A percentile compares a stretch with the other conserved stretches of the same genome.
These are phyloP conservation scores for Parauchenoglanis punctatus DNA, from an alignment of 2,797 vertebrate genomes.

Conservation along the genomic window DNA sequence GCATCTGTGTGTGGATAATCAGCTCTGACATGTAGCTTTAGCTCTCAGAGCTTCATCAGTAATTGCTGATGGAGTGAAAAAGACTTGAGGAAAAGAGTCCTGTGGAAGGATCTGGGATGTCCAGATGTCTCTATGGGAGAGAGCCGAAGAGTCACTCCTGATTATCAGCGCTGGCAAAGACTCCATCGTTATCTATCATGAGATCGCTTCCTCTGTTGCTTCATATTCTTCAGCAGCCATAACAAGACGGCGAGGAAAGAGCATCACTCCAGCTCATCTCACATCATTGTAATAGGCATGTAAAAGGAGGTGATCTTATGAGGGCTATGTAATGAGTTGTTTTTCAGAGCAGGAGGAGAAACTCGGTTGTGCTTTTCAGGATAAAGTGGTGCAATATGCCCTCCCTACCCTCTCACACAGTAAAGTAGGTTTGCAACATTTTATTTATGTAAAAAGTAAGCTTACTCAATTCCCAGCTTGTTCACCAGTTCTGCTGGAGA, in stretches of 20 bases:
- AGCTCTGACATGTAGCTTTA: constrained; percentile 20
- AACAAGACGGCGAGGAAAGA: background rate
- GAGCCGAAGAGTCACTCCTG: constrained; percentile 43
- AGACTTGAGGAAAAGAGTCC: constrained; percentile 13
- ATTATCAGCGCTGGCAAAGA: constrained; percentile 47
- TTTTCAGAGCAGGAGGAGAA: background rate
- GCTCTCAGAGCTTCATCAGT: constrained; percentile 23
- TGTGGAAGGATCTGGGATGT: constrained; percentile 28
- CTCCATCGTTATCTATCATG: constrained; percentile 5
- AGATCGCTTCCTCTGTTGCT: constrained; percentile 1
- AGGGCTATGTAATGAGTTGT: constrained; percentile 15
- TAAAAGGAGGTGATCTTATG: constrained; percentile 20
- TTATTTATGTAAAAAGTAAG: background rate
- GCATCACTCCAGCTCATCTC: background rate
- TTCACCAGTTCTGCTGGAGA: constrained; percentile 28
- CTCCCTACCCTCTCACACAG: constrained; percentile 27
- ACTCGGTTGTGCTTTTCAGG: background rate
- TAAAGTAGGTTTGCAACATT: constrained; percentile 41
- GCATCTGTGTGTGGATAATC: constrained; percentile 9
- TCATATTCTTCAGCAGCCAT: background rate
- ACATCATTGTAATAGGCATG: background rate
- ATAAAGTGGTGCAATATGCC: constrained; percentile 35
- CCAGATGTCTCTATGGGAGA: constrained; percentile 30
- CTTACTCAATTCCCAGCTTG: constrained; percentile 17
- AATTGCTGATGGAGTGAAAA: constrained; percentile 41